Percentiles rank a stretch among this genome's conserved stretches.
These are phyloP conservation scores for Mycetomoellerius zeteki DNA, from an alignment of 1,140 invertebrate species.

Conservation along the genomic window DNA sequence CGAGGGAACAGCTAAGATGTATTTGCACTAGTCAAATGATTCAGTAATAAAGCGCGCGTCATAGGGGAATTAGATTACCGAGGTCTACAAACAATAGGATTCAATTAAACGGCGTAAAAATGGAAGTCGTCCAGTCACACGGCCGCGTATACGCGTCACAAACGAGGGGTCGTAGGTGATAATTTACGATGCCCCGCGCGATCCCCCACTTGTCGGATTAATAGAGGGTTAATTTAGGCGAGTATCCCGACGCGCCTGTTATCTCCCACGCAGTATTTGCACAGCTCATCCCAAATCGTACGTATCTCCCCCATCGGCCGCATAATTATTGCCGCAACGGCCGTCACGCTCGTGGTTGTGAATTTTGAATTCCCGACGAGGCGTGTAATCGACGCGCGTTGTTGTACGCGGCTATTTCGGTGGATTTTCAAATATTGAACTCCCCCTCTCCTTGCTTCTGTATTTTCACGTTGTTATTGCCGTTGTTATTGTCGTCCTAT, in stretches of 20 bases:
- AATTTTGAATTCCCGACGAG: constrained; percentile 73
- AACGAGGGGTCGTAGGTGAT: constrained; percentile 66
- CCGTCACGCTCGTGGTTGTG: constrained; percentile 78
- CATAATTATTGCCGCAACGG: constrained; percentile 81
- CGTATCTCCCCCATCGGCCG: constrained; percentile 78
- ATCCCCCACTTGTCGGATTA: constrained; percentile 81
- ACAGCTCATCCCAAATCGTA: constrained; percentile 80
- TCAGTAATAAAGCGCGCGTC: constrained; percentile 44
- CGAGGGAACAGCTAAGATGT: constrained; percentile 5
- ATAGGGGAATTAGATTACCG: constrained; percentile 57
- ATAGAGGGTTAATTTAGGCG: constrained; percentile 85
- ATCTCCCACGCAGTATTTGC: constrained; percentile 85
- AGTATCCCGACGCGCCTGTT: constrained; percentile 79
- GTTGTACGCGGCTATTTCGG: constrained; percentile 28
- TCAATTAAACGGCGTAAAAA: constrained; percentile 74
- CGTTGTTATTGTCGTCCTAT: neutral
- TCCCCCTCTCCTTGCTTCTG: neutral
- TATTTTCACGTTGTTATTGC: neutral
- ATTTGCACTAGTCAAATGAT: constrained; percentile 29
- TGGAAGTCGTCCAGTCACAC: constrained; percentile 70
- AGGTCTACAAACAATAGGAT: constrained; percentile 68
- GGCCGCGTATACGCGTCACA: constrained; percentile 59
- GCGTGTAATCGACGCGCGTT: constrained; percentile 63
- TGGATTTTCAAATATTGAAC: constrained; percentile 33
- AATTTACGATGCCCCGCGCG: constrained; percentile 74